phyloP scores from a whole-genome alignment of 2,113 vertebrate genomes.

The Paratilapia polleni region DNA sequence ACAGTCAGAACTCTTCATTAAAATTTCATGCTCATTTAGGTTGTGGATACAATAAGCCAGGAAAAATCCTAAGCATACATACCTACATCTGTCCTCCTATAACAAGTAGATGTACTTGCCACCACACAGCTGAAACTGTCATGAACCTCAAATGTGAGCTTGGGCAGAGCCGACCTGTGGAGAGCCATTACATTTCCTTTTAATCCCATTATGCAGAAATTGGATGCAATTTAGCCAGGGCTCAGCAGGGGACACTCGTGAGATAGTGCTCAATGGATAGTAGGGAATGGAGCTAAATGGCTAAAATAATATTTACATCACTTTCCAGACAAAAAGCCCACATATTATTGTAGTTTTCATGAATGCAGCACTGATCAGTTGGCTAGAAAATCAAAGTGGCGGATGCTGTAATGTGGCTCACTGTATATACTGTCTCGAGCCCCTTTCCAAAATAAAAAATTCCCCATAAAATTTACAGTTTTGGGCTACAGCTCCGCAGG shows the following conservation, averaged over 20 bases:
- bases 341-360: fast-evolving
- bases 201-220: not conserved
- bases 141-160: not conserved
- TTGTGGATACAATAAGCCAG: not conserved
- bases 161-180: not conserved
- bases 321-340: not conserved
- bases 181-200: not conserved
- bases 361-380: not conserved
- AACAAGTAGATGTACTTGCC: not conserved
- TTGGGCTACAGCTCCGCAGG: no score
- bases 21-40: not conserved
- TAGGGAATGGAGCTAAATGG: not conserved
- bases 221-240: not conserved
- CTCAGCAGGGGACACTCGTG: not conserved
- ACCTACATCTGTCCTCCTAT: not conserved
- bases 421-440: no score
- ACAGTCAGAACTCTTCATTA: not conserved
- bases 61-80: not conserved
- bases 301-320: not conserved
- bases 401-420: no score
- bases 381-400: not conserved
- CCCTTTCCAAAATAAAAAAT: no score
- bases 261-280: no score
- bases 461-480: no score
- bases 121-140: not conserved